phyloP scores from a whole-genome alignment of 2,888 invertebrate species.

The Aproaerema taeniolella region DNA sequence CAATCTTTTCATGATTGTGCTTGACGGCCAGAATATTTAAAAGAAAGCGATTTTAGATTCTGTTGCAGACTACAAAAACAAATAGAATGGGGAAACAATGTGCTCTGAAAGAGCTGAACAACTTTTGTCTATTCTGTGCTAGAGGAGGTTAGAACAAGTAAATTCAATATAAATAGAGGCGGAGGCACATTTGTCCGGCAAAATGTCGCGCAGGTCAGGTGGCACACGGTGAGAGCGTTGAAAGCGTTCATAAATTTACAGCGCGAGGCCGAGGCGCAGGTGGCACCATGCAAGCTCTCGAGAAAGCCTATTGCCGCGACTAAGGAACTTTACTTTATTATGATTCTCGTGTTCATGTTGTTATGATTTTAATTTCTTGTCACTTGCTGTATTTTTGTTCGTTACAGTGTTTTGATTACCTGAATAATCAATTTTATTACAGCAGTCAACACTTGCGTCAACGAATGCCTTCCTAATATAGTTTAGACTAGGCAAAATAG shows the following conservation, averaged over 20 bases:
- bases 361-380: constrained; percentile 18
- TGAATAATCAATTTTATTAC: too few relatives aligned
- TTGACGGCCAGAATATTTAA: too few relatives aligned
- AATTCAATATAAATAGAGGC: constrained; percentile 55
- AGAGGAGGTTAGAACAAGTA: constrained; percentile 41
- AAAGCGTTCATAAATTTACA: constrained; percentile 72
- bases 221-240: constrained; percentile 69
- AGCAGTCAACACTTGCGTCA: too few relatives aligned
- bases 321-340: constrained; percentile 34
- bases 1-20: constrained; percentile 3
- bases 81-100: too few relatives aligned
- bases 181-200: constrained; percentile 58
- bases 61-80: too few relatives aligned
- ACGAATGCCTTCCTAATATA: too few relatives aligned
- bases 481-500: too few relatives aligned
- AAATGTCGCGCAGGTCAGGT: constrained; percentile 71
- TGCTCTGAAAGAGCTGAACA: too few relatives aligned
- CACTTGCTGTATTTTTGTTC: constrained; percentile 7
- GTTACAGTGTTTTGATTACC: too few relatives aligned
- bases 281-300: constrained; percentile 46
- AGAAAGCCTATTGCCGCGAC: constrained; percentile 43
- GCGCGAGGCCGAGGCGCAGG: constrained; percentile 48
- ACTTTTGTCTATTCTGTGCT: too few relatives aligned
- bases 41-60: too few relatives aligned
- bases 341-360: constrained; percentile 26